These are phyloP conservation scores for Tetragonula clypearis DNA, from an alignment of 1,140 invertebrate genomes.

Conservation along the genomic window DNA sequence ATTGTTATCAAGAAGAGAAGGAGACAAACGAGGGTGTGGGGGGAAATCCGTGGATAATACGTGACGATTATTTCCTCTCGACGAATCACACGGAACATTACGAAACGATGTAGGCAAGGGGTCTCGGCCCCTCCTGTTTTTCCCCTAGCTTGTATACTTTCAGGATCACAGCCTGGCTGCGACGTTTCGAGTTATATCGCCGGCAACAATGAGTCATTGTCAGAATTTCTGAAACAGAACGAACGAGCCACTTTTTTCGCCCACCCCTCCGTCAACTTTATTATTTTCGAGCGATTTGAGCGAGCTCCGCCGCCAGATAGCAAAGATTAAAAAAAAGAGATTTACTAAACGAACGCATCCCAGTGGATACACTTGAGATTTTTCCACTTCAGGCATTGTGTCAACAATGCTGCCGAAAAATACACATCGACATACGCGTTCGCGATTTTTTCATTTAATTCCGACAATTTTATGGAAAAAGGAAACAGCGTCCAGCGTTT, in stretches of 20 bases:
- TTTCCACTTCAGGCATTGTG: no score
- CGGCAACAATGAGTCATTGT: slow-evolving; percentile 48
- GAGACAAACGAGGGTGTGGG: slow-evolving; percentile 1
- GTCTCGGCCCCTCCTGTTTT: slow-evolving; percentile 15
- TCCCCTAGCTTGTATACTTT: slow-evolving; percentile 6
- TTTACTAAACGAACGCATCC: neutral
- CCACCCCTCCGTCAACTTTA: neutral
- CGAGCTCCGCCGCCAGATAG: neutral
- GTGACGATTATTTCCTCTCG: slow-evolving; percentile 24
- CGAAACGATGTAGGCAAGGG: slow-evolving; percentile 33
- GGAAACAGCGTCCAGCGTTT: neutral
- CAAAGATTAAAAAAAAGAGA: neutral
- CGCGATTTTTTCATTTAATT: neutral
- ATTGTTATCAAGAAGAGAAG: neutral
- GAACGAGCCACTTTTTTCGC: neutral
- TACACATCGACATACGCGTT: no score
- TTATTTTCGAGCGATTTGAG: slow-evolving; percentile 5
- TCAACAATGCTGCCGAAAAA: no score
- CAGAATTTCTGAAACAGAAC: slow-evolving; percentile 44
- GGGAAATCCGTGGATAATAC: neutral
- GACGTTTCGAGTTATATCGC: slow-evolving; percentile 46
- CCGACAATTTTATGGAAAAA: neutral
- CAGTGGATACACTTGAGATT: neutral
- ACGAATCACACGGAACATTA: slow-evolving; percentile 20
- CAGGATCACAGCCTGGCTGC: slow-evolving; percentile 27